These are phyloP conservation scores for Frankliniella fusca DNA, from an alignment of 2,888 invertebrate genomes.

Conservation along the genomic window DNA sequence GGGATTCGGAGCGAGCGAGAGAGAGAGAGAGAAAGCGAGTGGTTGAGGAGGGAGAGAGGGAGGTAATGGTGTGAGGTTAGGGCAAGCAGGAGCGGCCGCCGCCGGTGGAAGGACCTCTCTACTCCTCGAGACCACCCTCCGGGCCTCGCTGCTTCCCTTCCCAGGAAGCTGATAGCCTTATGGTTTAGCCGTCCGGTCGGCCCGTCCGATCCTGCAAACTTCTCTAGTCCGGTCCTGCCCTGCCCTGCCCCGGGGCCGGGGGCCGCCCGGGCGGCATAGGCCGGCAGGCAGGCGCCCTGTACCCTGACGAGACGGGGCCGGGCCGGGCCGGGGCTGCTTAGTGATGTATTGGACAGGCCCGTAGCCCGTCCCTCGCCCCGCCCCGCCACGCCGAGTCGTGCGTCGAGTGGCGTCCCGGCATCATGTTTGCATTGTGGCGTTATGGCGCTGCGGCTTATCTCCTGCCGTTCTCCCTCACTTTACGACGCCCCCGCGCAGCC, in stretches of 20 bases:
- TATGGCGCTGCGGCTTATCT: neutral
- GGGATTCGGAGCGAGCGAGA: neutral
- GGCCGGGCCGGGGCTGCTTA: neutral
- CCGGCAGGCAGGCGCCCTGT: neutral
- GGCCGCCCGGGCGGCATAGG: neutral
- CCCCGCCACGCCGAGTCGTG: neutral
- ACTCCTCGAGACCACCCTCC: no score
- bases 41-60: neutral
- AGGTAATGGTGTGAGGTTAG: neutral
- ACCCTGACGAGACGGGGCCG: neutral
- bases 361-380: neutral
- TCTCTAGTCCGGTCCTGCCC: neutral
- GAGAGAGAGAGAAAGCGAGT: neutral
- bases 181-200: neutral
- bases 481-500: neutral
- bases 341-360: neutral
- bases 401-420: neutral
- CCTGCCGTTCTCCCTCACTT: neutral
- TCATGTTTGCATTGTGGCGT: slow-evolving; percentile 19
- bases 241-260: neutral
- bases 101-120: no score
- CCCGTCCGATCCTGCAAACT: neutral
- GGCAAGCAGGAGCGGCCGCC: no score
- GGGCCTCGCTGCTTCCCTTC: neutral
- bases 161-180: neutral